Percentiles rank a stretch among this genome's conserved stretches.
Evolutionary conservation across 2,113 vertebrate genomes (phyloP).

Genomic region (Apaloderma vittatum): DNA sequence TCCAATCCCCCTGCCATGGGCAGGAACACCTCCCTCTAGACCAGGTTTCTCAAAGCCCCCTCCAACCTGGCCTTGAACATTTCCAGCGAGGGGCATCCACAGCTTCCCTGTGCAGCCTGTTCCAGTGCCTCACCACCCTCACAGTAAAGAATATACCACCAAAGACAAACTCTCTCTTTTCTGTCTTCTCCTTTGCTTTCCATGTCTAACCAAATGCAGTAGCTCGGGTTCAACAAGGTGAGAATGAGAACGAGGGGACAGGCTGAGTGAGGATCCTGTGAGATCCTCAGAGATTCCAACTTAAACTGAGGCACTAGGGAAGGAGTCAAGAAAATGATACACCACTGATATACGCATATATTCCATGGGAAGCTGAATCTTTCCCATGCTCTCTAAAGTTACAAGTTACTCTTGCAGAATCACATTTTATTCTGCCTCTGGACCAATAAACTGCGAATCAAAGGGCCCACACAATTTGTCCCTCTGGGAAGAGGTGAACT

Average conservation of each 20-base stretch:
- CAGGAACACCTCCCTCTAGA: too few relatives aligned
- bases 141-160: background rate
- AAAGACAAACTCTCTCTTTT: background rate
- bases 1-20: too few relatives aligned
- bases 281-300: background rate
- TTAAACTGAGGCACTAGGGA: background rate
- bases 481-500: background rate
- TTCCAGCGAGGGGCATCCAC: too few relatives aligned
- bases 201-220: accelerated
- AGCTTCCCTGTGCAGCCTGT: too few relatives aligned
- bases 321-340: background rate
- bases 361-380: background rate
- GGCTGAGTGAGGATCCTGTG: background rate
- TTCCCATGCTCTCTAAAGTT: background rate
- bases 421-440: background rate
- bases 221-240: background rate
- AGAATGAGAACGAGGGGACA: background rate
- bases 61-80: too few relatives aligned
- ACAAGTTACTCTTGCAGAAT: accelerated
- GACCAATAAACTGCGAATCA: background rate
- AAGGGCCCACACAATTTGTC: background rate
- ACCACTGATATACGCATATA: accelerated
- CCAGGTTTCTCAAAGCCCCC: too few relatives aligned
- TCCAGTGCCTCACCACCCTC: background rate
- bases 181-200: background rate